A percentile compares a stretch with the other conserved stretches of the same genome.
phyloP scores from a whole-genome alignment of 2,113 vertebrate species.

The Spermophilus dauricus region DNA sequence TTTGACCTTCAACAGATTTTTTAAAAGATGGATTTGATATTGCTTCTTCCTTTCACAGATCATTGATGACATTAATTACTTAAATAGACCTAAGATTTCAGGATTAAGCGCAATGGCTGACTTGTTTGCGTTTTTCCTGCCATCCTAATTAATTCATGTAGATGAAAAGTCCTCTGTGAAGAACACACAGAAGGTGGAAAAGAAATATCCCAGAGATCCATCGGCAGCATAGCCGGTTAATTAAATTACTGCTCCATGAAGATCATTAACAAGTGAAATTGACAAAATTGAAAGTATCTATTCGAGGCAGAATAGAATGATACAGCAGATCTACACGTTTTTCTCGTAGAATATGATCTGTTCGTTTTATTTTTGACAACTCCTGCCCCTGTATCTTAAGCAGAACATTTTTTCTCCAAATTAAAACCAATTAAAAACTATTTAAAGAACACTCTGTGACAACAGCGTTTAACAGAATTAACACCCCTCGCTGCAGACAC shows the following conservation, averaged over 20 bases:
- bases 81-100: conserved; percentile 33
- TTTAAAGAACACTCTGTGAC: conserved; percentile 77
- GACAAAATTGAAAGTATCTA: conserved; percentile 22
- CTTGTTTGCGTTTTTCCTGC: neutral
- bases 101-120: neutral
- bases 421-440: conserved; percentile 81
- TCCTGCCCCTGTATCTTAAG: conserved; percentile 49
- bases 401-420: conserved; percentile 68
- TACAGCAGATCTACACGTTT: neutral
- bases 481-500: conserved; percentile 63
- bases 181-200: conserved; percentile 34
- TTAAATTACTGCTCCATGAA: conserved; percentile 35
- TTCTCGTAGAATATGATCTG: conserved; percentile 30
- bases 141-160: conserved; percentile 41
- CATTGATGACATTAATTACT: conserved; percentile 39
- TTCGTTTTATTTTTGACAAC: conserved; percentile 74
- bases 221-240: conserved; percentile 20
- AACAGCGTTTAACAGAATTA: conserved; percentile 74
- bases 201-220: conserved; percentile 14
- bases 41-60: neutral
- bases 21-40: neutral
- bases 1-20: neutral
- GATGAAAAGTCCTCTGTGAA: conserved; percentile 17
- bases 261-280: neutral
- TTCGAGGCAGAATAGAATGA: neutral